Conservation (phyloP, 2,888 invertebrate genomes). For the Horisme vitalbata region DNA sequence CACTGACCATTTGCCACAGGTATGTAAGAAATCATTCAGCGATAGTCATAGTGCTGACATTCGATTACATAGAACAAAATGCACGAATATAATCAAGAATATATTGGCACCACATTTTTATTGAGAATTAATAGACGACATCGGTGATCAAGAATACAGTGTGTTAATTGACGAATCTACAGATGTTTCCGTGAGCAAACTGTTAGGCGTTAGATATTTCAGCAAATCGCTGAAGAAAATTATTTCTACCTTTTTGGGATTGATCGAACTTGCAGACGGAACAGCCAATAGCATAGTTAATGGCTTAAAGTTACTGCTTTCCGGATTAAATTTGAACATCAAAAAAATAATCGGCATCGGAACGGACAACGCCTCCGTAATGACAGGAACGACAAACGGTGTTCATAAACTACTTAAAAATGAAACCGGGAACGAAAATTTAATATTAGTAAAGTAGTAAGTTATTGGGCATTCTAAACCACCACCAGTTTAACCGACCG, state of each 20-base stretch:
- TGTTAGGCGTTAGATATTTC: slow-evolving; percentile 14
- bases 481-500: too few relatives aligned
- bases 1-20: slow-evolving; percentile 1
- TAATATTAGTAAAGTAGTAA: too few relatives aligned
- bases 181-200: slow-evolving; percentile 15
- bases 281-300: slow-evolving; percentile 32
- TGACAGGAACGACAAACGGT: slow-evolving; percentile 43
- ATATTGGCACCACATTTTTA: slow-evolving; percentile 28
- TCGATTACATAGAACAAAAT: not conserved
- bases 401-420: slow-evolving; percentile 38
- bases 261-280: slow-evolving; percentile 16
- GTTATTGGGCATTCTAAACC: too few relatives aligned
- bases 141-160: slow-evolving; percentile 24
- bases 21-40: slow-evolving; percentile 3
- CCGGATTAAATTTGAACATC: slow-evolving; percentile 16
- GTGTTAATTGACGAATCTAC: slow-evolving; percentile 31
- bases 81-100: slow-evolving; percentile 24
- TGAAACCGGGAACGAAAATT: slow-evolving; percentile 20
- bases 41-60: slow-evolving; percentile 3
- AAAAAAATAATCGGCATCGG: slow-evolving; percentile 41
- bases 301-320: slow-evolving; percentile 25
- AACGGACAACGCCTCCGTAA: slow-evolving; percentile 47
- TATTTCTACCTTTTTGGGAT: not conserved
- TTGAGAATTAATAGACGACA: slow-evolving; percentile 15
- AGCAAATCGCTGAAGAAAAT: slow-evolving; percentile 2